Percentiles rank a stretch among this genome's conserved stretches.
These are phyloP conservation scores for Schizotus pectinicornis DNA, from an alignment of 2,888 invertebrate species.

Conservation along the genomic window DNA sequence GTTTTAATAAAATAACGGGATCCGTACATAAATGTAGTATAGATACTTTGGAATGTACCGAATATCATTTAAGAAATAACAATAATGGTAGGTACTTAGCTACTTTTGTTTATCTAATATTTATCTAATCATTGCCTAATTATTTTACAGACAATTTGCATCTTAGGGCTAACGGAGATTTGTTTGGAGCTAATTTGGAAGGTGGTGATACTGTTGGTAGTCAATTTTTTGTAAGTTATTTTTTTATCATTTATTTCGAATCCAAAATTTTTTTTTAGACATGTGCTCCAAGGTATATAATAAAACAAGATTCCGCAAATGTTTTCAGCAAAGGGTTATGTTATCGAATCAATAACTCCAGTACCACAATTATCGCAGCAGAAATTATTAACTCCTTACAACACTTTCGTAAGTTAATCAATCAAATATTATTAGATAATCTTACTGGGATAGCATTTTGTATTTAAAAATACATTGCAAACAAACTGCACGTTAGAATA, in stretches of 20 bases:
- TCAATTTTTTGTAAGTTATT: constrained; percentile 5
- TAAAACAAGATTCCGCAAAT: neutral
- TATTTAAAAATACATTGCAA: no score
- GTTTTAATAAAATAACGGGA: neutral
- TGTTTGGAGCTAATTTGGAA: constrained; percentile 11
- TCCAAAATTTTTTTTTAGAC: constrained; percentile 6
- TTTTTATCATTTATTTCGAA: neutral
- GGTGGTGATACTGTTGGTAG: constrained; percentile 2
- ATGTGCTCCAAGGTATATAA: constrained; percentile 14
- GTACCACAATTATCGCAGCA: no score
- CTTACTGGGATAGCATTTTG: no score
- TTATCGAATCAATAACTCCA: constrained; percentile 3
- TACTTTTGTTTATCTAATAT: no score
- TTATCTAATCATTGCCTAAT: no score
- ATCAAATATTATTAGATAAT: neutral
- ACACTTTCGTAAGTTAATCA: neutral
- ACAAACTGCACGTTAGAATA: no score
- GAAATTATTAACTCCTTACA: no score
- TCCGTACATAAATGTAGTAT: constrained; percentile 5
- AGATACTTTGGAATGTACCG: neutral
- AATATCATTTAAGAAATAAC: neutral
- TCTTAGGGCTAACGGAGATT: constrained; percentile 4
- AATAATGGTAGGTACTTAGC: neutral
- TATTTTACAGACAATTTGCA: no score
- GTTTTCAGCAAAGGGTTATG: constrained; percentile 10